Base-by-base conservation (phyloP, 2,797 vertebrate genomes). In the Malurus splendens region DNA sequence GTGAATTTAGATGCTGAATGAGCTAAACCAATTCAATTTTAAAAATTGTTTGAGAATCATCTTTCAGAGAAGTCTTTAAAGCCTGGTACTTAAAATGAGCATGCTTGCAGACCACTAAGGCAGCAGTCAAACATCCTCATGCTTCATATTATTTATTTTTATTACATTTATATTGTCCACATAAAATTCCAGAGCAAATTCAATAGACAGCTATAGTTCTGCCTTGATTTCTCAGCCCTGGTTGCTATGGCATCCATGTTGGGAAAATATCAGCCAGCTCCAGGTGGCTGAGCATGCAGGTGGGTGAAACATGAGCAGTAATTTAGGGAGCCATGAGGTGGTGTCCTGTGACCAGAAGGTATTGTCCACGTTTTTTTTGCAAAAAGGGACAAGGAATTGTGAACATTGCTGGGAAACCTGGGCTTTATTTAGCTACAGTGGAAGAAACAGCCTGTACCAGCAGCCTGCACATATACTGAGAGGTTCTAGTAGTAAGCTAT, bases 221-320 rank as follows among this genome's bases (percentile, higher is more conserved):
- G 50, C 84, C 79, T 94, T 94, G 82, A 76, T 90, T 91, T 70
- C 72, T 86, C 73, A 78, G 44, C 65, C 59, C 74, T 89, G 32
- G 95, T 96, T 96, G 92, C 94, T 91, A 91, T 93, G 92, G 82
- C 54, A 84, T 82, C 91, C 72, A 30, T 72, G 30, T 61, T 85
- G 90, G 90, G 93, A 93, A 95, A 95, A 83, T 94, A 87, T 84
- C 90, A 94, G 83, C 89, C 91, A 92, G 72, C 83, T 95, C 90
- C 95, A 95, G 92, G 91, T 96, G 93, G 62, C 92, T 82, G 76
- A 80, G 65, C 86, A 91, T 11, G 7, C 75, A 86, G 42, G 70
- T 87, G 33, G 32, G 60, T 91, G 86, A 94, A 76, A 86, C 33
- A 41, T 18, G 38, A 92, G 50, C 65, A 75, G 33, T 71, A 78